Evolutionary conservation across 2,888 invertebrate species (phyloP), one percentile per base, ranked within the genome.

Genomic region (Callyntrura guangdongensis): DNA sequence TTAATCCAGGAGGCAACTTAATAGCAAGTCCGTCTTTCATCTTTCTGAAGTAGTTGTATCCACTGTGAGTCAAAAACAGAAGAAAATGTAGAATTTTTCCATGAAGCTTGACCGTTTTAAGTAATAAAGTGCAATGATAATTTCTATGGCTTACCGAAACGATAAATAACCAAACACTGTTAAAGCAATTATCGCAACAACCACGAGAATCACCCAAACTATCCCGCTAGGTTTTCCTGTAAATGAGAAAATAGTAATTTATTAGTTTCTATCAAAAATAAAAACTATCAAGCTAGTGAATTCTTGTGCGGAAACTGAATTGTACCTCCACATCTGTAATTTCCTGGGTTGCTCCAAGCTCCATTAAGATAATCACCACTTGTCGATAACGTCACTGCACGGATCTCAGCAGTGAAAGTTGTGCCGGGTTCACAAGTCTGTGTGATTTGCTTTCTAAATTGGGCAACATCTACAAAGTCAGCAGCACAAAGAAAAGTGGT

Each of bases 21-120:
- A 97, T 96, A 94, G 96, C 96, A 27, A 97, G 96, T 93, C 72
- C 82, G 22, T 97, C 96, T 94, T 96, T 96, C 96, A 97, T 97
- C 93, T 95, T 96, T 94, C 96, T 96, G 94, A 96, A 96, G 91
- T 96, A 96, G 89, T 95, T 95, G 95, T 96, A 97, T 36, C 96
- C 94, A 94, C 97, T 97, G 83, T 17, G 22, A 20, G 25, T 53
- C 9, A 53, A 12, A 61, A 81, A 85, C 11, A 61, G 49, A 12
- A 67, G 1, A n/a, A 61, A 22, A 17, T 64, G 25, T 14, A 64
- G 12, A 64, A 45, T 17, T 36, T 36, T 36, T 2, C 6, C 36
- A 25, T 82, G 9, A 17, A 20, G 22, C 49, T 5, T 85, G 4
- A 0, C 17, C 6, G 2, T n/a, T 59, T 59, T n/a, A 4, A n/a